These are phyloP conservation scores for Tragelaphus imberbis DNA, from an alignment of 2,113 vertebrate genomes.

Conservation along the genomic window DNA sequence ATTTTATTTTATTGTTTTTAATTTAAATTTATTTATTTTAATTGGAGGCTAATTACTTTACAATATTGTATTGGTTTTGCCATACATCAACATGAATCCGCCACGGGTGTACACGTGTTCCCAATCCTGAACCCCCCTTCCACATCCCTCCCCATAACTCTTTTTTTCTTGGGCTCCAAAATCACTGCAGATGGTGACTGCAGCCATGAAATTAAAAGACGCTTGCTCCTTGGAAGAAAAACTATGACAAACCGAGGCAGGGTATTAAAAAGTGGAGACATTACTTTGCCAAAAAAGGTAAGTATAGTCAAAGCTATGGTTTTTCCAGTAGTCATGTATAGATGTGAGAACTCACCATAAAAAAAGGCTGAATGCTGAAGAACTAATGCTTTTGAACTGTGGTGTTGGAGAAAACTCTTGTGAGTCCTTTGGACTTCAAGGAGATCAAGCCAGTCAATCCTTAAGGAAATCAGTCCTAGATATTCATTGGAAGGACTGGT, in stretches of 20 bases:
- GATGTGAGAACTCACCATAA: background rate
- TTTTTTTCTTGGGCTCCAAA: background rate
- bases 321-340: background rate
- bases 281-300: background rate
- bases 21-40: too few relatives aligned
- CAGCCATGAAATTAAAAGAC: background rate
- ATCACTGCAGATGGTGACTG: background rate
- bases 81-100: too few relatives aligned
- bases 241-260: background rate
- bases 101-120: too few relatives aligned
- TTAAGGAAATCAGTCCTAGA: background rate
- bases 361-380: background rate
- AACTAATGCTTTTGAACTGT: background rate
- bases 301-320: background rate
- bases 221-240: background rate
- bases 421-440: background rate
- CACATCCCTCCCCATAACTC: background rate
- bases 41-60: too few relatives aligned
- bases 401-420: background rate
- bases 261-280: background rate
- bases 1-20: too few relatives aligned
- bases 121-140: too few relatives aligned
- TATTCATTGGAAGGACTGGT: background rate
- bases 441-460: background rate
- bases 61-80: too few relatives aligned